Percentiles rank a stretch among this genome's conserved stretches.
These are phyloP conservation scores for Donacobius atricapilla DNA, from an alignment of 2,113 vertebrate genomes.

Conservation along the genomic window DNA sequence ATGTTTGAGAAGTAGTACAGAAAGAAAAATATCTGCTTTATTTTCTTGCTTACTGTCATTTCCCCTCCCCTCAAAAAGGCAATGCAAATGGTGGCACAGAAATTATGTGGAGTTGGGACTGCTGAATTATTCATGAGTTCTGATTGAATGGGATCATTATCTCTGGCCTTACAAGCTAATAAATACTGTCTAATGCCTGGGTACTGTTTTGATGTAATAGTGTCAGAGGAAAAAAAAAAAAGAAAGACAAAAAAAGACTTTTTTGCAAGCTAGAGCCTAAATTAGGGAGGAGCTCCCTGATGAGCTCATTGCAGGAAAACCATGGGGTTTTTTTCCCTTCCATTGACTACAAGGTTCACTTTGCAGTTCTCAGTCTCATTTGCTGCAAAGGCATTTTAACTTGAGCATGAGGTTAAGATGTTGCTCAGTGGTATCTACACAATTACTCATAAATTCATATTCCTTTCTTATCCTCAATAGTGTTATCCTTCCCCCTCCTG, in stretches of 20 bases:
- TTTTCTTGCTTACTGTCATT: slow-evolving; percentile 62
- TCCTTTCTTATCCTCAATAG: not conserved
- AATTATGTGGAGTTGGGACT: slow-evolving; percentile 77
- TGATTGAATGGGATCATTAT: slow-evolving; percentile 82
- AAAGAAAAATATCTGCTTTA: slow-evolving; percentile 49
- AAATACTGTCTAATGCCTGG: slow-evolving; percentile 79
- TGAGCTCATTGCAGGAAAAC: slow-evolving; percentile 51
- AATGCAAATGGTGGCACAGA: slow-evolving; percentile 68
- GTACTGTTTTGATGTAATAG: slow-evolving; percentile 80
- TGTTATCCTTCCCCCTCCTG: fast-evolving
- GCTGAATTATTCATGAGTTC: slow-evolving; percentile 79
- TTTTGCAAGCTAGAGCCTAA: slow-evolving; percentile 59
- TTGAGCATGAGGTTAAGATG: not conserved
- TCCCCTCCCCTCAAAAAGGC: slow-evolving; percentile 34
- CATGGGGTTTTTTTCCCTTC: not conserved
- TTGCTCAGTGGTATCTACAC: not conserved
- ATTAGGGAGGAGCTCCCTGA: slow-evolving; percentile 66
- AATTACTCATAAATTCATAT: not conserved
- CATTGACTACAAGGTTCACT: not conserved
- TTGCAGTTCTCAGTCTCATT: not conserved
- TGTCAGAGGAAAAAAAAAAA: slow-evolving; percentile 33
- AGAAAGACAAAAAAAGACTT: not conserved
- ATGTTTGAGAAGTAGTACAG: slow-evolving; percentile 26
- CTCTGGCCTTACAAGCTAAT: slow-evolving; percentile 79
- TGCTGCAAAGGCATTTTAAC: slow-evolving; percentile 34